Percentiles rank a stretch among this genome's conserved stretches.
Evolutionary conservation across 2,113 vertebrate species (phyloP).

Genomic region (Pluvialis apricaria): DNA sequence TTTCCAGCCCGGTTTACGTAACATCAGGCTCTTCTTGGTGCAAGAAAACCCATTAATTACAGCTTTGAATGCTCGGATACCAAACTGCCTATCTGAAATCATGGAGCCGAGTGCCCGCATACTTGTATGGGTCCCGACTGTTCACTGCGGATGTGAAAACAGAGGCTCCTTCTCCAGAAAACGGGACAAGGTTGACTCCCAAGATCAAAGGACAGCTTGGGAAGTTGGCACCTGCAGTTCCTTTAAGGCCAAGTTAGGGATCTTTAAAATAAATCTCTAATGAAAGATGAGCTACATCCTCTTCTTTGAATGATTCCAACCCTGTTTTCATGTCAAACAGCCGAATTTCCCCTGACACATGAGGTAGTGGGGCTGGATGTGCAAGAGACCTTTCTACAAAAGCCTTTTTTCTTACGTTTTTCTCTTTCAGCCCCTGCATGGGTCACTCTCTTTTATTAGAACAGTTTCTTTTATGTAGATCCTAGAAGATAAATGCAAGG

Average conservation of each 20-base stretch:
- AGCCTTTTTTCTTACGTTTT: not conserved
- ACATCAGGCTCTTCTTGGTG: not conserved
- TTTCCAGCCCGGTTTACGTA: not conserved
- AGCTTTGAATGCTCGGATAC: too few species aligned
- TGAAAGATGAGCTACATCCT: not conserved
- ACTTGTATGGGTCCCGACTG: rapidly evolving
- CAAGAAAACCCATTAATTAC: too few species aligned
- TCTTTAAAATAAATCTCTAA: not conserved
- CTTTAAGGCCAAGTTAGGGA: not conserved
- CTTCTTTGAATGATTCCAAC: not conserved
- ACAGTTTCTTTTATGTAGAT: not conserved
- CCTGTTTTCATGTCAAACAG: not conserved
- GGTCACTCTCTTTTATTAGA: not conserved
- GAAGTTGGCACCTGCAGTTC: not conserved
- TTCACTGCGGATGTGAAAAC: rapidly evolving
- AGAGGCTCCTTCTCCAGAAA: not conserved
- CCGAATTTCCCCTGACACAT: rapidly evolving
- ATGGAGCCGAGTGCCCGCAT: rapidly evolving
- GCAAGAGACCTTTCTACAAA: not conserved
- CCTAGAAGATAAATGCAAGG: not conserved
- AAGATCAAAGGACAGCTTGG: not conserved
- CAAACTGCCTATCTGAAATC: rapidly evolving
- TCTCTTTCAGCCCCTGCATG: not conserved
- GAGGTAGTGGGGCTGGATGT: rapidly evolving
- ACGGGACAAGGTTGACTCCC: not conserved